phyloP scores from a whole-genome alignment of 2,888 invertebrate genomes.

The Hydriomena furcata region DNA sequence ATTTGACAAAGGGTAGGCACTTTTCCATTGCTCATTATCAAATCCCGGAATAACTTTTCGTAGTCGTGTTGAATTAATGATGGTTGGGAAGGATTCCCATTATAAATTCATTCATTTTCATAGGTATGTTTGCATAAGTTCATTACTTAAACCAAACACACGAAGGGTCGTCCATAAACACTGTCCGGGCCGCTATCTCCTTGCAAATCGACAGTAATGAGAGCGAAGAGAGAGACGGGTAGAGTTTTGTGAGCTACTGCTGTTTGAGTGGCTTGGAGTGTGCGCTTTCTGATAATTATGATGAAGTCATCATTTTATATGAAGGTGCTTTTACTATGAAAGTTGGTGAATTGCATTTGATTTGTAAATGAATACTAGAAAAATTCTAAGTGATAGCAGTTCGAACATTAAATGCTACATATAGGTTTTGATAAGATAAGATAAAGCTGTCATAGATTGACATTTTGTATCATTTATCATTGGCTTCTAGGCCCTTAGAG shows the following conservation, averaged over 20 bases:
- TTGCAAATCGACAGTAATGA: constrained; percentile 53
- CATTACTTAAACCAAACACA: constrained; percentile 49
- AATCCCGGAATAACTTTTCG: constrained; percentile 8
- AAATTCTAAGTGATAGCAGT: no score
- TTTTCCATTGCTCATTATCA: not conserved
- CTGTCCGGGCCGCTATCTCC: constrained; percentile 45
- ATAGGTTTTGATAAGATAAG: no score
- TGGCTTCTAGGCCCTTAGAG: no score
- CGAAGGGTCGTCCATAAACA: constrained; percentile 50
- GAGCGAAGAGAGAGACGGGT: constrained; percentile 42
- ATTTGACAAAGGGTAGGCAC: not conserved
- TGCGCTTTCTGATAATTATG: constrained; percentile 11
- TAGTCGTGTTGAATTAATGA: constrained; percentile 18
- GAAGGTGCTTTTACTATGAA: not conserved
- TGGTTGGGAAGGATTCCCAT: constrained; percentile 3
- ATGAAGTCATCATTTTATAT: constrained; percentile 5
- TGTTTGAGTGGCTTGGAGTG: constrained; percentile 6
- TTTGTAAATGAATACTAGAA: not conserved
- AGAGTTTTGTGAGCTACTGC: constrained; percentile 20
- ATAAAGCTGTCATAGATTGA: no score
- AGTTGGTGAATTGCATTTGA: not conserved
- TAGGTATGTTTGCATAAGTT: constrained; percentile 34
- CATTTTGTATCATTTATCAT: no score
- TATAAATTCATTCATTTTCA: constrained; percentile 26
- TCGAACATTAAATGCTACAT: no score